A percentile compares a stretch with the other conserved stretches of the same genome.
These are phyloP conservation scores for Rotaria socialis DNA, from an alignment of 2,888 invertebrate genomes.

Conservation along the genomic window DNA sequence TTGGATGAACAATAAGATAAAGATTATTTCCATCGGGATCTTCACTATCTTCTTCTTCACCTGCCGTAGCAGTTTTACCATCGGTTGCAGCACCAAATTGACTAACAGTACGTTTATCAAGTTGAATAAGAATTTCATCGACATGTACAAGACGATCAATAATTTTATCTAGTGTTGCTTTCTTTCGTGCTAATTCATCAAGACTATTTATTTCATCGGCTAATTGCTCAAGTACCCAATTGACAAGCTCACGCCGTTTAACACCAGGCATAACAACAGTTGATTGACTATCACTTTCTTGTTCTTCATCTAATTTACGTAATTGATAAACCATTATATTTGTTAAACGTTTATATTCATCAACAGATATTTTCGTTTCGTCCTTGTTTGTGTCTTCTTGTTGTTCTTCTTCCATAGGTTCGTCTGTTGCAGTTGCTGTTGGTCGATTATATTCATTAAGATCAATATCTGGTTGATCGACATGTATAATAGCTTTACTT, in stretches of 20 bases:
- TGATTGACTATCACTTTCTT: slow-evolving; percentile 50
- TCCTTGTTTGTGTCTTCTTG: slow-evolving; percentile 45
- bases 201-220: slow-evolving; percentile 82
- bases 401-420: not conserved
- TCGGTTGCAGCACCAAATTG: slow-evolving; percentile 38
- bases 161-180: slow-evolving; percentile 84
- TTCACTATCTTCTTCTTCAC: slow-evolving; percentile 30
- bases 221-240: slow-evolving; percentile 82
- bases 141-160: slow-evolving; percentile 68
- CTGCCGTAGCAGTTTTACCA: not conserved
- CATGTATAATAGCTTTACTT: slow-evolving; percentile 91
- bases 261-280: slow-evolving; percentile 55
- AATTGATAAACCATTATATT: slow-evolving; percentile 84
- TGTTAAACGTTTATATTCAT: slow-evolving; percentile 84
- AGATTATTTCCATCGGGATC: slow-evolving; percentile 34
- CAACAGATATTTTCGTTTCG: slow-evolving; percentile 70
- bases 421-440: not conserved
- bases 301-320: slow-evolving; percentile 72
- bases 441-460: slow-evolving; percentile 72
- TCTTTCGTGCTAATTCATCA: slow-evolving; percentile 79
- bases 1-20: slow-evolving; percentile 45
- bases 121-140: slow-evolving; percentile 45
- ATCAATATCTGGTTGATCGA: slow-evolving; percentile 93
- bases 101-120: slow-evolving; percentile 41
- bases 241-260: slow-evolving; percentile 74